These are phyloP conservation scores for Antennarius striatus DNA, from an alignment of 2,113 vertebrate species.

Conservation along the genomic window DNA sequence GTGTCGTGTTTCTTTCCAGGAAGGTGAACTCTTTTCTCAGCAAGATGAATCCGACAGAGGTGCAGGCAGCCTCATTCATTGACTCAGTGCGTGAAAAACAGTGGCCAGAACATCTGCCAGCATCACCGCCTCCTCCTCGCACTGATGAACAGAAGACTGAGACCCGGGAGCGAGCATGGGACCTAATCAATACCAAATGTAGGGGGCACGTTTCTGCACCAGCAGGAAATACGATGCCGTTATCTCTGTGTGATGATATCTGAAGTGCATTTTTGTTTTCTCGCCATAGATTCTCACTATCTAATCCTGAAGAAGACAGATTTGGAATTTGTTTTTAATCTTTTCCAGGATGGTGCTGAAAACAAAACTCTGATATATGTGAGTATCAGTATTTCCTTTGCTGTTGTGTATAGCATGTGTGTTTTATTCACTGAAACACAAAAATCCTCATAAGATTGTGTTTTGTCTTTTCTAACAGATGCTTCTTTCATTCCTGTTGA, in stretches of 20 bases:
- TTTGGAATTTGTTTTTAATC: slow-evolving; percentile 72
- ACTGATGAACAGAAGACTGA: slow-evolving; percentile 65
- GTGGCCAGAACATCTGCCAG: slow-evolving; percentile 64
- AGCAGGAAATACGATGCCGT: not conserved
- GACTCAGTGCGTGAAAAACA: slow-evolving; percentile 60
- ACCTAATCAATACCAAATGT: slow-evolving; percentile 75
- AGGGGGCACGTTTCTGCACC: not conserved
- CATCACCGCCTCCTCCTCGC: slow-evolving; percentile 25
- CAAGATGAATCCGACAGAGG: slow-evolving; percentile 72
- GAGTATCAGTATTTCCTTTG: slow-evolving; percentile 46
- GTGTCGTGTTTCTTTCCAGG: slow-evolving; percentile 42
- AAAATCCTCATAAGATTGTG: slow-evolving; percentile 1
- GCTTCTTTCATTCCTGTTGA: slow-evolving; percentile 73
- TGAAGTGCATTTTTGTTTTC: slow-evolving; percentile 16
- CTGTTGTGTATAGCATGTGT: not conserved
- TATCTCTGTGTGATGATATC: not conserved
- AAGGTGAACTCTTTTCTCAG: slow-evolving; percentile 76
- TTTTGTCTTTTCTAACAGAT: slow-evolving; percentile 52
- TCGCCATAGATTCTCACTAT: slow-evolving; percentile 65
- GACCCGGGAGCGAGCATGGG: slow-evolving; percentile 67
- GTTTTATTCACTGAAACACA: not conserved
- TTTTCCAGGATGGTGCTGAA: slow-evolving; percentile 76
- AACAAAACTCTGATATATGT: slow-evolving; percentile 81
- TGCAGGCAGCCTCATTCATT: slow-evolving; percentile 69
- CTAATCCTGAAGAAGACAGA: slow-evolving; percentile 73